A percentile compares a stretch with the other conserved stretches of the same genome.
Evolutionary conservation across 2,888 invertebrate species (phyloP).

Genomic region (Eristalinus sepulchralis): DNA sequence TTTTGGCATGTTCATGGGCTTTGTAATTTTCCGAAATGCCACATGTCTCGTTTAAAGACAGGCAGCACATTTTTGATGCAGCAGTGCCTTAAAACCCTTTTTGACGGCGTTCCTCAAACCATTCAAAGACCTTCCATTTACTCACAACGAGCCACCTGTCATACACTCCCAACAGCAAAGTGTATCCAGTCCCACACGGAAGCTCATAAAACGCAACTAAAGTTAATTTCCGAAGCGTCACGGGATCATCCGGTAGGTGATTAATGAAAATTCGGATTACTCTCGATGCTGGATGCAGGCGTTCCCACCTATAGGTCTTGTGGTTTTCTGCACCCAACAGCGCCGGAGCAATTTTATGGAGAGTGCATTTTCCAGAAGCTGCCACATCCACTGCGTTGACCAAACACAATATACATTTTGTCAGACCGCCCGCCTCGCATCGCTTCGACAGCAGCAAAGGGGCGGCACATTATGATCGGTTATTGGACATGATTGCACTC

Average conservation of each 20-base stretch:
- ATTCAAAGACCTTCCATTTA: too few relatives aligned
- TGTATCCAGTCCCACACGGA: background rate
- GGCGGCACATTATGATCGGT: constrained; percentile 31
- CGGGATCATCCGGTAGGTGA: background rate
- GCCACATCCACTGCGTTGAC: background rate
- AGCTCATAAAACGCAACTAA: background rate
- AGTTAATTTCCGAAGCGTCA: background rate
- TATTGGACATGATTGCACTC: constrained; percentile 12
- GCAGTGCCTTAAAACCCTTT: too few relatives aligned
- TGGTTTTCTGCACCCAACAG: background rate
- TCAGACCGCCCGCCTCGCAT: constrained; percentile 3
- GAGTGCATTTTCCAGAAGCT: constrained; percentile 29
- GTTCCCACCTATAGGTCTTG: background rate
- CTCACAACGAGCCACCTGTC: too few relatives aligned
- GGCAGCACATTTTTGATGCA: too few relatives aligned
- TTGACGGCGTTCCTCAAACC: too few relatives aligned
- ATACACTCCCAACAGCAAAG: background rate
- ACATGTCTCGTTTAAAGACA: too few relatives aligned
- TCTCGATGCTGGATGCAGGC: background rate
- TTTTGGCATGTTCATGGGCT: too few relatives aligned
- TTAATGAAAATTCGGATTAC: background rate
- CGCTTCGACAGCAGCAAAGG: background rate
- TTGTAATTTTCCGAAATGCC: too few relatives aligned
- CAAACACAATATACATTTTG: constrained; percentile 23
- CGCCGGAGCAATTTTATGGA: constrained; percentile 23